Conservation (phyloP, 2,888 invertebrate genomes). For the Drosophila prolongata region DNA sequence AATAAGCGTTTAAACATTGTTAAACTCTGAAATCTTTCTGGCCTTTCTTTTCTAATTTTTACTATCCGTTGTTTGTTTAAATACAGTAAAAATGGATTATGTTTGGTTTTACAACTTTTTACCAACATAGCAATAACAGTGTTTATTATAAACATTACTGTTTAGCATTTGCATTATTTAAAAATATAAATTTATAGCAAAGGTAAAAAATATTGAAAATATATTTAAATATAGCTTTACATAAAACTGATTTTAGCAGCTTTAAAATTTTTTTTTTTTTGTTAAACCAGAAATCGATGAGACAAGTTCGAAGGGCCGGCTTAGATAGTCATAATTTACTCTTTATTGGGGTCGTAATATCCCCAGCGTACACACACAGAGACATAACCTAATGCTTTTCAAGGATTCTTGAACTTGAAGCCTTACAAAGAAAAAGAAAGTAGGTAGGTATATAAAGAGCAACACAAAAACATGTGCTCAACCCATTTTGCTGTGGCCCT, state of each 20-base stretch:
- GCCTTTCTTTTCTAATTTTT: not conserved
- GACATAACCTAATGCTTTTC: constrained; percentile 8
- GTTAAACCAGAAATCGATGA: constrained; percentile 11
- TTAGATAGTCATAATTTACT: constrained; percentile 47
- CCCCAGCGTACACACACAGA: not conserved
- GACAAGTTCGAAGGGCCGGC: constrained; percentile 19
- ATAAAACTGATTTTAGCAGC: not conserved
- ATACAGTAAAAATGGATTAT: too few species aligned
- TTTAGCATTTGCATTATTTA: too few species aligned
- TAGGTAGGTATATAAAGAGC: constrained; percentile 17
- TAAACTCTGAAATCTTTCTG: not conserved
- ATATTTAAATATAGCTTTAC: too few species aligned
- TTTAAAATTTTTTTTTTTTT: constrained; percentile 23
- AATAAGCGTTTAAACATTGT: constrained; percentile 4
- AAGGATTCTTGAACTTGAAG: constrained; percentile 55
- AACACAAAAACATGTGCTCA: constrained; percentile 58
- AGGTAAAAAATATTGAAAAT: too few species aligned
- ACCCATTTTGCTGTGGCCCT: constrained; percentile 47
- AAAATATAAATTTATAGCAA: too few species aligned
- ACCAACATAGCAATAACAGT: too few species aligned
- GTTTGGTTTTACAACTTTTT: too few species aligned
- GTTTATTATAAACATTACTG: too few species aligned
- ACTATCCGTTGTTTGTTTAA: too few species aligned
- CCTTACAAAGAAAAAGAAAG: constrained; percentile 30
- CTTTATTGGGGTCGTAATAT: constrained; percentile 38